phyloP scores from a whole-genome alignment of 1,140 invertebrate species.

The Psilanteris sp. region DNA sequence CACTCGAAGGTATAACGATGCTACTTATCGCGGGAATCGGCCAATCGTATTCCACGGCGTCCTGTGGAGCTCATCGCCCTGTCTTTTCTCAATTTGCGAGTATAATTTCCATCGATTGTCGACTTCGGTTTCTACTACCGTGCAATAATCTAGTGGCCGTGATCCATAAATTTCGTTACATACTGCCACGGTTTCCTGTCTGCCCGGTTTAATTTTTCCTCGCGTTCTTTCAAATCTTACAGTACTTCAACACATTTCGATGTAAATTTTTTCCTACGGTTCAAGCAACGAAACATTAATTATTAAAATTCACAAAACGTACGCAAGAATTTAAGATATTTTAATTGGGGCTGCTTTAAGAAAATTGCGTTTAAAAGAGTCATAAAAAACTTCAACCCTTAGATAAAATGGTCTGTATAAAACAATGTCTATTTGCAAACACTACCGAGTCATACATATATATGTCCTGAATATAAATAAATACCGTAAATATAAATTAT shows the following conservation, averaged over 20 bases:
- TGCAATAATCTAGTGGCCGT: slow-evolving; percentile 64
- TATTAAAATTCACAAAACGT: too few relatives aligned
- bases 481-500: too few relatives aligned
- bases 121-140: slow-evolving; percentile 47
- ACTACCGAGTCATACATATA: too few relatives aligned
- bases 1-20: slow-evolving; percentile 38
- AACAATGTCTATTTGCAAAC: too few relatives aligned
- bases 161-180: slow-evolving; percentile 67
- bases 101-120: slow-evolving; percentile 60
- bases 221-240: neutral
- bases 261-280: slow-evolving; percentile 19
- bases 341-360: too few relatives aligned
- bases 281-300: neutral
- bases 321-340: too few relatives aligned
- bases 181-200: slow-evolving; percentile 35
- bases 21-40: slow-evolving; percentile 30
- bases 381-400: too few relatives aligned
- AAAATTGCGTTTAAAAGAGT: too few relatives aligned
- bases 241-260: slow-evolving; percentile 23
- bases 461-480: too few relatives aligned
- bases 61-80: slow-evolving; percentile 53
- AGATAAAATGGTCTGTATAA: too few relatives aligned
- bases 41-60: slow-evolving; percentile 30
- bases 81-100: slow-evolving; percentile 59
- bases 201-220: slow-evolving; percentile 20